Percentiles rank a stretch among this genome's conserved stretches.
phyloP scores from a whole-genome alignment of 2,888 invertebrate genomes.

The Troides aeacus region DNA sequence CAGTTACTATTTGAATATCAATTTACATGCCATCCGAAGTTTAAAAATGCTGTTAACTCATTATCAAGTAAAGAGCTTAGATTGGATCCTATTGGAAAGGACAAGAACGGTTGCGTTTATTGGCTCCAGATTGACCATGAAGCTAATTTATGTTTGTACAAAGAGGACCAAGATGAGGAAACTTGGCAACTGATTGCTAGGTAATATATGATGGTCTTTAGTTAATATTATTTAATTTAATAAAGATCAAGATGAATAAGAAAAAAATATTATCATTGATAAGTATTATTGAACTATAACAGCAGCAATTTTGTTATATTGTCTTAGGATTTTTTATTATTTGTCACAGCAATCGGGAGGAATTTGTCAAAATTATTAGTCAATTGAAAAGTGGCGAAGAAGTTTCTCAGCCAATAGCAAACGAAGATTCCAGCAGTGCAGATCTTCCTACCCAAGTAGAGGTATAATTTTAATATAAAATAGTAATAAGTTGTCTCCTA shows the following conservation, averaged over 20 bases:
- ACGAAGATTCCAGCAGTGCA: slow-evolving; percentile 70
- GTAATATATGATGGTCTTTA: slow-evolving; percentile 56
- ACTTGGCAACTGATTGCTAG: slow-evolving; percentile 95
- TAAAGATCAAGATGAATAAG: too few species aligned
- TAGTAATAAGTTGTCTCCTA: too few species aligned
- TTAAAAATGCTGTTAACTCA: slow-evolving; percentile 92
- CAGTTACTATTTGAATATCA: slow-evolving; percentile 95
- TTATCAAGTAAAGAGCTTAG: slow-evolving; percentile 89
- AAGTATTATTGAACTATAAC: too few species aligned
- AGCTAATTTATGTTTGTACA: slow-evolving; percentile 94
- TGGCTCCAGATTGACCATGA: slow-evolving; percentile 96
- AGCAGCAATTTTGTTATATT: not conserved
- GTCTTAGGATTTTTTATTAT: not conserved
- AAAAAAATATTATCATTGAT: too few species aligned
- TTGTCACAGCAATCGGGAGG: slow-evolving; percentile 85
- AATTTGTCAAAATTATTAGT: slow-evolving; percentile 88
- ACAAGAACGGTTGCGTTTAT: slow-evolving; percentile 94
- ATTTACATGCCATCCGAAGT: slow-evolving; percentile 96
- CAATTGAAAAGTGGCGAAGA: slow-evolving; percentile 86
- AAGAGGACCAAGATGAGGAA: slow-evolving; percentile 97
- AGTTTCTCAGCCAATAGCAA: slow-evolving; percentile 68
- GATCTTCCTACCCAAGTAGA: slow-evolving; percentile 49
- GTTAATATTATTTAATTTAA: too few species aligned
- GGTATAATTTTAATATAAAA: slow-evolving; percentile 34
- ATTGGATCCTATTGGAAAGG: slow-evolving; percentile 93